Evolutionary conservation across 2,888 invertebrate species (phyloP).

Genomic region (Pteria penguin): DNA sequence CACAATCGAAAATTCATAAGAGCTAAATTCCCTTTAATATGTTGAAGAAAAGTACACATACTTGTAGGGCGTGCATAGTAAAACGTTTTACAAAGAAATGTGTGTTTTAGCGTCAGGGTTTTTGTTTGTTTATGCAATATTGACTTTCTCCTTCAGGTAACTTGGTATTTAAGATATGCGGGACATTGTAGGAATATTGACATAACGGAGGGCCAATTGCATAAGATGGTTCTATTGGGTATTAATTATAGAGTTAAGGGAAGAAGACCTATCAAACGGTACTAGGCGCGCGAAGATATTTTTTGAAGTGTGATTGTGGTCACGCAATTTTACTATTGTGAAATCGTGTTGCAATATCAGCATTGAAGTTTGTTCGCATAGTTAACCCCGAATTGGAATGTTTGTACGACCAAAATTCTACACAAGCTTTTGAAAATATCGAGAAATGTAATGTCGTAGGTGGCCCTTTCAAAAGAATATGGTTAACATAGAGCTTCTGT

Average conservation of each 20-base stretch:
- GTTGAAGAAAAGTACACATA: not conserved
- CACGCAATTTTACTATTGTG: too few species aligned
- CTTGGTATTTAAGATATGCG: not conserved
- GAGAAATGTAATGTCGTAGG: too few species aligned
- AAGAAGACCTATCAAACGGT: not conserved
- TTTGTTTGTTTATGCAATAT: not conserved
- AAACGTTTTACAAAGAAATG: not conserved
- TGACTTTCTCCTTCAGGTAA: not conserved
- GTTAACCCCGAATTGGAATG: too few species aligned
- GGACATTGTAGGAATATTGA: not conserved
- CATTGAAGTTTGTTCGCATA: too few species aligned
- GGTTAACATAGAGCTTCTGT: too few species aligned
- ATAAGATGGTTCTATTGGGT: not conserved
- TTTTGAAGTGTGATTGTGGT: too few species aligned
- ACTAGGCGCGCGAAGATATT: not conserved
- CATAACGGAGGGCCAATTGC: not conserved
- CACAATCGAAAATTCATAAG: too few species aligned
- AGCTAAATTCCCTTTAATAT: too few species aligned
- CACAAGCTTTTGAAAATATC: too few species aligned
- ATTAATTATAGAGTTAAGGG: not conserved
- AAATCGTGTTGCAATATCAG: too few species aligned
- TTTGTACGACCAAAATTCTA: too few species aligned
- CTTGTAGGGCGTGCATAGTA: not conserved
- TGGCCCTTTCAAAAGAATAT: too few species aligned
- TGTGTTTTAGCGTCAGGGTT: not conserved